A percentile compares a stretch with the other conserved stretches of the same genome.
These are phyloP conservation scores for Geodia barretti DNA, from an alignment of 37 sponge, comb jelly and placozoan genomes.

Conservation along the genomic window DNA sequence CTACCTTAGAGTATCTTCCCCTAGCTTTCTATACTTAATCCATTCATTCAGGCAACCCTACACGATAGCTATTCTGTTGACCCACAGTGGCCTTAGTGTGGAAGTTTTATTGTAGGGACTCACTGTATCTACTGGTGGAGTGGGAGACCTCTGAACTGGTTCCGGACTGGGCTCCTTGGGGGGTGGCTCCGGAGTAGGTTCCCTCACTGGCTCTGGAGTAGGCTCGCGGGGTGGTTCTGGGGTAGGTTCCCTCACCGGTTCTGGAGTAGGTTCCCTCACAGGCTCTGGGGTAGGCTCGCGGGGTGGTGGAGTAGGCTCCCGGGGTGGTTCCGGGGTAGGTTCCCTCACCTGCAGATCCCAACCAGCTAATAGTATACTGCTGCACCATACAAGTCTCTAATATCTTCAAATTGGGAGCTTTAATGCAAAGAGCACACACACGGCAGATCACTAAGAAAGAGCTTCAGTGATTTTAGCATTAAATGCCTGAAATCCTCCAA, in stretches of 20 bases:
- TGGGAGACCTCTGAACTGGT: conserved; percentile 13
- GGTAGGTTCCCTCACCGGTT: conserved; percentile 11
- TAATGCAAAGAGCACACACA: too few species aligned
- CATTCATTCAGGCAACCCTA: too few species aligned
- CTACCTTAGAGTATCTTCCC: too few species aligned
- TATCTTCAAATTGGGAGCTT: too few species aligned
- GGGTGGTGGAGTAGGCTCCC: conserved; percentile 28
- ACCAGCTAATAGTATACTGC: neutral
- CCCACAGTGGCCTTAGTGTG: too few species aligned
- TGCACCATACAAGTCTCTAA: neutral
- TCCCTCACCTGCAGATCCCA: neutral
- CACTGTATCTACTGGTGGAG: neutral
- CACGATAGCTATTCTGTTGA: too few species aligned
- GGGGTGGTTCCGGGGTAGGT: conserved; percentile 34
- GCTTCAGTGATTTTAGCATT: too few species aligned
- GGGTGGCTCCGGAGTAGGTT: conserved; percentile 30
- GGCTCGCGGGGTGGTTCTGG: conserved; percentile 33
- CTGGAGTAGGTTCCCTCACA: conserved; percentile 21
- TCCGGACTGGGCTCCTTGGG: conserved; percentile 43
- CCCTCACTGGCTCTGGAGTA: conserved; percentile 22
- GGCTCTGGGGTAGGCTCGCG: conserved; percentile 36
- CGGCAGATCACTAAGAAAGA: too few species aligned
- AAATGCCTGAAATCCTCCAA: too few species aligned
- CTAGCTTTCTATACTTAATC: too few species aligned
- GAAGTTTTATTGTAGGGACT: neutral